Evolutionary conservation across 1,140 invertebrate species (phyloP), one percentile per base, ranked within the genome.

Genomic region (Ceratosolen solmsi): DNA sequence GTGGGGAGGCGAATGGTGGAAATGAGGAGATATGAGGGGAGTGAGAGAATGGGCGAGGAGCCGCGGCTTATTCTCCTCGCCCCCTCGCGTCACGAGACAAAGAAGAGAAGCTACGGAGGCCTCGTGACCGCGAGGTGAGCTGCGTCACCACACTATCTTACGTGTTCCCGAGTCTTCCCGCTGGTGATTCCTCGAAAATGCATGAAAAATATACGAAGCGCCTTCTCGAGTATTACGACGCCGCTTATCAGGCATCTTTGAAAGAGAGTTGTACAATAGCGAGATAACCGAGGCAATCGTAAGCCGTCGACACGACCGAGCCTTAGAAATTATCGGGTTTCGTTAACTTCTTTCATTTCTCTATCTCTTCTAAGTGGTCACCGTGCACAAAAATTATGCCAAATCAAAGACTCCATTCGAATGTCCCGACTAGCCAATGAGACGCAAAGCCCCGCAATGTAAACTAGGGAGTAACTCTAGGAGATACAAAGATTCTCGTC

Each of bases 41-140:
- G n/a, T n/a, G n/a, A n/a, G n/a, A n/a, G n/a, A n/a, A n/a, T n/a
- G n/a, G n/a, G 41, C 41, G 22, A 0, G 17, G 49, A 1, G 25
- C 46, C 8, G 1, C 13, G 8, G 41, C 84, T 72, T 84, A 76
- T 79, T 83, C 49, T 81, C 58, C 60, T 82, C 87, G 89, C 30
- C 30, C 38, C 11, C 38, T 0, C 51, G 54, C 0, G 33, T 22
- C 54, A 2, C 38, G 54, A 33, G 33, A 60, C 20, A 56, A 46
- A 36, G 72, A 58, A 41, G 17, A 33, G 17, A n/a, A n/a, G n/a
- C n/a, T n/a, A n/a, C n/a, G n/a, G n/a, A n/a, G 33, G 60, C 60
- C 60, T 5, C 25, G 25, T 25, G 60, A 9, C 17, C 58, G 58
- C 13, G 51, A 17, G 9, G 20, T 15, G 51, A 15, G 51, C 13